Conservation (phyloP, 2,888 invertebrate species). For the Kuschelorhynchus macadamiae region DNA sequence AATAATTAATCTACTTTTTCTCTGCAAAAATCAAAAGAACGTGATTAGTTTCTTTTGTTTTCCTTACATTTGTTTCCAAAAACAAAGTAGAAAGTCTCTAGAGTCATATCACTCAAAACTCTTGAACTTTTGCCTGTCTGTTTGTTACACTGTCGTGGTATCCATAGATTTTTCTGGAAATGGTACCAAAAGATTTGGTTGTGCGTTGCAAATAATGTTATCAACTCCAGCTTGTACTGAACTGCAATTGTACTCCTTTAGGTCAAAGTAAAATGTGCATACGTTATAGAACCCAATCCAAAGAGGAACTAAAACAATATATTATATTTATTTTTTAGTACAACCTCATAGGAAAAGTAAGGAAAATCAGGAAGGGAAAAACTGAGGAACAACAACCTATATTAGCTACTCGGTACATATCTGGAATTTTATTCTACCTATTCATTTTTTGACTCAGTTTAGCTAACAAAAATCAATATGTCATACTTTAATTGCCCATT, state of each 20-base stretch:
- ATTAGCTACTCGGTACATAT: no score
- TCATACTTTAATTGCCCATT: neutral
- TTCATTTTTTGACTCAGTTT: no score
- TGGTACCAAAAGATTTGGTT: conserved; percentile 52
- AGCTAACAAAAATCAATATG: no score
- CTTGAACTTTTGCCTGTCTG: no score
- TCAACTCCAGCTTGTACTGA: conserved; percentile 59
- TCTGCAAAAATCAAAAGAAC: no score
- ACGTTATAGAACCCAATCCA: conserved; percentile 60
- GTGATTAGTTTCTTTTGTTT: no score
- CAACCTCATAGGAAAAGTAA: neutral
- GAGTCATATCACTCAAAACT: no score
- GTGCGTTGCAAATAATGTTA: conserved; percentile 58
- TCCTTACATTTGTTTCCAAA: no score
- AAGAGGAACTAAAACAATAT: conserved; percentile 40
- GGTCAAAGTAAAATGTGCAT: conserved; percentile 59
- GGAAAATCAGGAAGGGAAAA: neutral
- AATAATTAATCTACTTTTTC: no score
- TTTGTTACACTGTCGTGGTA: conserved; percentile 58
- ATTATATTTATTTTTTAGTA: conserved; percentile 5
- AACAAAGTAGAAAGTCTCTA: no score
- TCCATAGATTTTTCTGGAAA: conserved; percentile 57
- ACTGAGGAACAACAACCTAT: no score
- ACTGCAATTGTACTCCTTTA: conserved; percentile 57
- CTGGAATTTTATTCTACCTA: no score